A percentile compares a stretch with the other conserved stretches of the same genome.
Conservation (phyloP, 64 coral and sea anemone genomes). For the Hydrozoanthus tunicans region DNA sequence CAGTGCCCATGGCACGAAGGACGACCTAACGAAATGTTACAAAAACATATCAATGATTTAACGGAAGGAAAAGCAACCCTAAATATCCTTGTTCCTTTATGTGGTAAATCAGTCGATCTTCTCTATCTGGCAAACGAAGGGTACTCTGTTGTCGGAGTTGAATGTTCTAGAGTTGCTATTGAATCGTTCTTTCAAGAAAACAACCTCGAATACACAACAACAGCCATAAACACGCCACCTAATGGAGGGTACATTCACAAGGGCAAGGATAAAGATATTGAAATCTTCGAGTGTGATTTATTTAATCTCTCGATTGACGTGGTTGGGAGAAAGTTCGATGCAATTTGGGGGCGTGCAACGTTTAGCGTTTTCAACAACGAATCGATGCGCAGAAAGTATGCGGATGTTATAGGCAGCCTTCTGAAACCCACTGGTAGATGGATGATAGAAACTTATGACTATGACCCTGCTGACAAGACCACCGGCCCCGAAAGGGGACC, state of each 20-base stretch:
- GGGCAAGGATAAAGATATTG: constrained; percentile 67
- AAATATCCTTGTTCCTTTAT: constrained; percentile 67
- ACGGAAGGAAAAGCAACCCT: constrained; percentile 50
- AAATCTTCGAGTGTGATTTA: constrained; percentile 62
- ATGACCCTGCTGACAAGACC: neutral
- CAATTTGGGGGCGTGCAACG: constrained; percentile 71
- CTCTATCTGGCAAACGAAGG: constrained; percentile 81
- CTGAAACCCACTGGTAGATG: constrained; percentile 46
- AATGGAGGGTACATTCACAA: constrained; percentile 55
- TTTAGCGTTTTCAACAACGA: constrained; percentile 53
- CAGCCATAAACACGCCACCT: constrained; percentile 37
- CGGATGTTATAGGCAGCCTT: constrained; percentile 27
- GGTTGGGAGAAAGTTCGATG: constrained; percentile 59
- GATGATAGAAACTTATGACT: constrained; percentile 17
- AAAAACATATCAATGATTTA: constrained; percentile 61
- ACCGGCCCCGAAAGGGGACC: neutral
- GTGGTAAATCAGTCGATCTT: constrained; percentile 82
- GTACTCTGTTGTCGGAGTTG: constrained; percentile 68
- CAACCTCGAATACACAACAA: constrained; percentile 34
- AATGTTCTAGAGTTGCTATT: constrained; percentile 54
- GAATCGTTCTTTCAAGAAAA: constrained; percentile 71
- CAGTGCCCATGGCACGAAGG: constrained; percentile 51
- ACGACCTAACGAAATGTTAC: constrained; percentile 56
- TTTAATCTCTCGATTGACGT: constrained; percentile 49
- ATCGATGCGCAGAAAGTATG: constrained; percentile 32